Percentiles rank a stretch among this genome's conserved stretches.
phyloP scores from a whole-genome alignment of 2,113 vertebrate genomes.

The Elanoides forficatus region DNA sequence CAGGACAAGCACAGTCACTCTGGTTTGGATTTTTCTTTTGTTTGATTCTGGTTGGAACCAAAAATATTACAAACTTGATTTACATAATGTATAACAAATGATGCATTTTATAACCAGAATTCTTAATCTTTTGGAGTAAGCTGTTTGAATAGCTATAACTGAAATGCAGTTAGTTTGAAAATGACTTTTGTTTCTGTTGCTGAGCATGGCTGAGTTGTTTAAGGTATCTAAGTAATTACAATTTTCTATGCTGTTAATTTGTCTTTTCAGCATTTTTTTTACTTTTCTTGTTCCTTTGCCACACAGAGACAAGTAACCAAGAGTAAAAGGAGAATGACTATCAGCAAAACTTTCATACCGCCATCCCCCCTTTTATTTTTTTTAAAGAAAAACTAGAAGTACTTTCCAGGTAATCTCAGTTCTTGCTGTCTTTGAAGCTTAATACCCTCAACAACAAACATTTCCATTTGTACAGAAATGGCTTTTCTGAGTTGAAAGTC shows the following conservation, averaged over 20 bases:
- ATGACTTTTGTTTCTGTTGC: not conserved
- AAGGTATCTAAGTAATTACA: conserved; percentile 1
- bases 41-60: not conserved
- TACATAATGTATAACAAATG: not conserved
- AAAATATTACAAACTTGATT: not conserved
- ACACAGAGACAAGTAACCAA: not conserved
- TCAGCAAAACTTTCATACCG: not conserved
- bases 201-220: not conserved
- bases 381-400: not conserved
- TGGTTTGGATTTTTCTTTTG: not conserved
- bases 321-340: not conserved
- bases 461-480: not conserved
- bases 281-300: not conserved
- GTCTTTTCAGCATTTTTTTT: not conserved
- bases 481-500: not conserved
- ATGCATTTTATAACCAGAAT: conserved; percentile 12
- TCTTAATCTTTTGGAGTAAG: not conserved
- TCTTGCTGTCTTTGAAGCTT: conserved; percentile 14
- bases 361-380: not conserved
- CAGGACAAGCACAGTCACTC: not conserved
- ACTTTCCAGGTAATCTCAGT: conserved; percentile 12
- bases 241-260: not conserved
- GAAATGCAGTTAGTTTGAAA: conserved; percentile 4
- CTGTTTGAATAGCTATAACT: not conserved
- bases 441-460: not conserved